These are phyloP conservation scores for Brachyrhaphis roseni DNA, from an alignment of 2,797 vertebrate genomes.

Conservation along the genomic window DNA sequence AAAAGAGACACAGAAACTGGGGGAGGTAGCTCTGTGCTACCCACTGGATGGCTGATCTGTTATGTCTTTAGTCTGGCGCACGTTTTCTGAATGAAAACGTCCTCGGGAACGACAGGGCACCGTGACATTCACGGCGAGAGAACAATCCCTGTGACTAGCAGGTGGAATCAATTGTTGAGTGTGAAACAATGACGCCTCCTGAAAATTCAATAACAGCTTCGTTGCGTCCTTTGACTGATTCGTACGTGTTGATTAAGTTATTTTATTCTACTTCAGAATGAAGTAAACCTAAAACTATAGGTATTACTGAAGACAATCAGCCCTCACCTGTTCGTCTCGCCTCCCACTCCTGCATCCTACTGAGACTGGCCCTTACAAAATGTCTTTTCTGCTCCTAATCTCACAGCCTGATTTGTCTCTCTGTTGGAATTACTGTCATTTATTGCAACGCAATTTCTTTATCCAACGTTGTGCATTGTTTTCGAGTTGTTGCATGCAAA, in stretches of 20 bases:
- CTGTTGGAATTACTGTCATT: neutral
- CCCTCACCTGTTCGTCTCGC: neutral
- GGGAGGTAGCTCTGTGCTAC: neutral
- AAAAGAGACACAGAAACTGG: constrained; percentile 3
- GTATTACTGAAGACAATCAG: neutral
- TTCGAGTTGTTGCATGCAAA: neutral
- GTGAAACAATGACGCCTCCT: constrained; percentile 18
- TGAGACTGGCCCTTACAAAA: neutral
- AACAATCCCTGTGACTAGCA: neutral
- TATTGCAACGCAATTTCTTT: neutral
- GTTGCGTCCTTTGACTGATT: neutral
- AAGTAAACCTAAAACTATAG: neutral
- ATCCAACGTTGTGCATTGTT: neutral
- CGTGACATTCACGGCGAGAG: neutral
- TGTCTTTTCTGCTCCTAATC: neutral
- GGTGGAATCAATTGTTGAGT: constrained; percentile 31
- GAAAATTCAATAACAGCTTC: constrained; percentile 40
- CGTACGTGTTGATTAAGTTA: constrained; percentile 20
- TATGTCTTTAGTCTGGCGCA: neutral
- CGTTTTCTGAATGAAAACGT: neutral
- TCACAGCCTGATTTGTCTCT: neutral
- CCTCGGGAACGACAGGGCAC: neutral
- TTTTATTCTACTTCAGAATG: constrained; percentile 9
- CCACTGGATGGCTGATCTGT: neutral
- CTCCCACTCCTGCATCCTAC: neutral